Conservation (phyloP, 2,888 invertebrate genomes). For the Brassicogethes aeneus region DNA sequence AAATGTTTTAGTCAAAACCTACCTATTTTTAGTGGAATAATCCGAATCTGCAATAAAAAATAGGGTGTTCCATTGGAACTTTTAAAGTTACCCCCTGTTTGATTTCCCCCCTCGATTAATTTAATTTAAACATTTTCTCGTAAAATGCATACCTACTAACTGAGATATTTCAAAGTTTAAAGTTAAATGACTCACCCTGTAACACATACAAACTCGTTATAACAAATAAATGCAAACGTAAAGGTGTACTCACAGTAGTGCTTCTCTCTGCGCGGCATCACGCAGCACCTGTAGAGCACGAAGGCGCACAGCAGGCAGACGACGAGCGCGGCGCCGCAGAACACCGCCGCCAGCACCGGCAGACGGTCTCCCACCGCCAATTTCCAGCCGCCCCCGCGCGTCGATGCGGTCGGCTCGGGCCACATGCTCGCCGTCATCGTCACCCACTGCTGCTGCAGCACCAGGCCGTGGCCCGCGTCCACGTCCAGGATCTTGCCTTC, state of each 20-base stretch:
- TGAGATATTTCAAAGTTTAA: no score
- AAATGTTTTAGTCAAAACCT: no score
- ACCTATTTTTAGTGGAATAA: no score
- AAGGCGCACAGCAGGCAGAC: slow-evolving; percentile 55
- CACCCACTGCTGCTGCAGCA: slow-evolving; percentile 45
- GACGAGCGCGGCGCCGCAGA: slow-evolving; percentile 52
- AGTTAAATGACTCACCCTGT: no score
- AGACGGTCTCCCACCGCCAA: slow-evolving; percentile 41
- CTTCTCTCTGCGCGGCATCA: slow-evolving; percentile 61
- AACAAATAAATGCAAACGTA: no score
- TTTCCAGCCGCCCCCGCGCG: slow-evolving; percentile 37
- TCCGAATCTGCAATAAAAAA: no score
- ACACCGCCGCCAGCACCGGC: slow-evolving; percentile 42
- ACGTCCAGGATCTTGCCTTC: slow-evolving; percentile 29
- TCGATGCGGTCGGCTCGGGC: slow-evolving; percentile 38
- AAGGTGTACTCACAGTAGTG: slow-evolving; percentile 52
- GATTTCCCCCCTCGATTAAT: no score
- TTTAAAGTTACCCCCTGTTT: no score
- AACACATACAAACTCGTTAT: no score
- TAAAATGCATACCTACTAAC: no score
- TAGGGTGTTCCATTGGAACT: no score
- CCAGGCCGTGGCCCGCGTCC: slow-evolving; percentile 24
- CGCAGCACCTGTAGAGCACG: slow-evolving; percentile 59
- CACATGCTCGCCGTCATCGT: slow-evolving; percentile 47
- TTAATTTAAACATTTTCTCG: no score